phyloP scores from a whole-genome alignment of 2,113 vertebrate species.

The Campylomormyrus numenius region DNA sequence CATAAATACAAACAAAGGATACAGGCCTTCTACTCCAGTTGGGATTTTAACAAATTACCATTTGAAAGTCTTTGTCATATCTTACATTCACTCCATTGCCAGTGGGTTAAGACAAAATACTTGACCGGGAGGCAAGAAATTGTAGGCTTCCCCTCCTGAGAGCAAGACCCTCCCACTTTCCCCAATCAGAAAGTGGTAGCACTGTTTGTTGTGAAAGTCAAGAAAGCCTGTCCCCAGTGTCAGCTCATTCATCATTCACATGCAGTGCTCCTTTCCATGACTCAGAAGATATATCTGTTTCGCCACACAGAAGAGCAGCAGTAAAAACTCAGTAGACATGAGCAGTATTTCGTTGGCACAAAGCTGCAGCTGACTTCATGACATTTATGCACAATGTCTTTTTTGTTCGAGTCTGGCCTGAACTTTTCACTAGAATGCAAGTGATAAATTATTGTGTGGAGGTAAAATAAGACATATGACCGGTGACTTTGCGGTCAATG shows the following conservation, averaged over 20 bases:
- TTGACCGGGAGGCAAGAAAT: not conserved
- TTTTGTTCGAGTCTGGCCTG: not conserved
- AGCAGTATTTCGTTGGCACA: not conserved
- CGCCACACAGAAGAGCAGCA: not conserved
- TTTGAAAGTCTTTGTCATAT: not conserved
- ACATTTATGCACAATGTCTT: not conserved
- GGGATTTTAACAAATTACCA: not conserved
- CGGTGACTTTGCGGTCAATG: not conserved
- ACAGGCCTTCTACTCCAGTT: not conserved
- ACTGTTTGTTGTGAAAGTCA: not conserved
- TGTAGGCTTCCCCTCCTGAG: not conserved
- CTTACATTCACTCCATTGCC: not conserved
- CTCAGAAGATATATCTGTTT: conserved; percentile 6
- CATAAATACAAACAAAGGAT: not conserved
- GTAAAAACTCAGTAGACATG: not conserved
- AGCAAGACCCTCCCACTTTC: not conserved
- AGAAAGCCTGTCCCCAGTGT: not conserved
- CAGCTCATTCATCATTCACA: not conserved
- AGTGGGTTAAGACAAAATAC: not conserved
- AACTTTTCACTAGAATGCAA: not conserved
- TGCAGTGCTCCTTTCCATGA: not conserved
- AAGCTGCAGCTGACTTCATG: not conserved
- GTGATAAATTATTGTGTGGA: not conserved
- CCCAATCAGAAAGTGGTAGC: not conserved
- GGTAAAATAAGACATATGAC: not conserved